Conservation (phyloP, 2,888 invertebrate species). For the Hedya salicella region DNA sequence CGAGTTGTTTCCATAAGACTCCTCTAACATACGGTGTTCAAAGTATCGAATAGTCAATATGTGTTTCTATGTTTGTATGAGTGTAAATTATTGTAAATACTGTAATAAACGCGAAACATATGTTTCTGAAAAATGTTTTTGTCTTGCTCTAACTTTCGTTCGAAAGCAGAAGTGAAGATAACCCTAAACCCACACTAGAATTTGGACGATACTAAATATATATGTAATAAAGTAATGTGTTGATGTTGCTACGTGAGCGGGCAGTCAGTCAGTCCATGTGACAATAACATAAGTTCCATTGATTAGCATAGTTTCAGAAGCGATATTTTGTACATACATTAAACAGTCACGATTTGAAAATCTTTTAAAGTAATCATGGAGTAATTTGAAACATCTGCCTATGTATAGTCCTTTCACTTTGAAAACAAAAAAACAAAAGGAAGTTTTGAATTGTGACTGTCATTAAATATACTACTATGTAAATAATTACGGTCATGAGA, state of each 20-base stretch:
- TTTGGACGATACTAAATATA: background rate
- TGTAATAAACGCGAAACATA: constrained; percentile 36
- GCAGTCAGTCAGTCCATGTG: constrained; percentile 14
- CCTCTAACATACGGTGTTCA: background rate
- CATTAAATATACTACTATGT: no score
- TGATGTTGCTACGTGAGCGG: constrained; percentile 39
- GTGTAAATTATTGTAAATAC: constrained; percentile 43
- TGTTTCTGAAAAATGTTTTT: constrained; percentile 34
- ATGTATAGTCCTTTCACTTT: no score
- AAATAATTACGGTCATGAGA: no score
- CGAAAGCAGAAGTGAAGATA: constrained; percentile 62
- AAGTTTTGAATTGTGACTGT: no score
- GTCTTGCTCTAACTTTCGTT: constrained; percentile 66
- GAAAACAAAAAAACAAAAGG: no score
- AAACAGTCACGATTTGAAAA: background rate
- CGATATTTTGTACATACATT: background rate
- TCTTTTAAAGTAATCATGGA: no score
- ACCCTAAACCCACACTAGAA: constrained; percentile 11
- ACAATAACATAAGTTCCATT: constrained; percentile 40
- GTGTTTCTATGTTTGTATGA: constrained; percentile 33
- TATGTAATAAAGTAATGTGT: constrained; percentile 9
- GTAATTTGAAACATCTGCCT: no score
- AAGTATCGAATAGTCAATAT: constrained; percentile 26
- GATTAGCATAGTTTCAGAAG: constrained; percentile 26
- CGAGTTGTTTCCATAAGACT: background rate